Percentiles rank a stretch among this genome's conserved stretches.
Conservation (phyloP, 2,113 vertebrate species). For the Oreochromis spilurus region DNA sequence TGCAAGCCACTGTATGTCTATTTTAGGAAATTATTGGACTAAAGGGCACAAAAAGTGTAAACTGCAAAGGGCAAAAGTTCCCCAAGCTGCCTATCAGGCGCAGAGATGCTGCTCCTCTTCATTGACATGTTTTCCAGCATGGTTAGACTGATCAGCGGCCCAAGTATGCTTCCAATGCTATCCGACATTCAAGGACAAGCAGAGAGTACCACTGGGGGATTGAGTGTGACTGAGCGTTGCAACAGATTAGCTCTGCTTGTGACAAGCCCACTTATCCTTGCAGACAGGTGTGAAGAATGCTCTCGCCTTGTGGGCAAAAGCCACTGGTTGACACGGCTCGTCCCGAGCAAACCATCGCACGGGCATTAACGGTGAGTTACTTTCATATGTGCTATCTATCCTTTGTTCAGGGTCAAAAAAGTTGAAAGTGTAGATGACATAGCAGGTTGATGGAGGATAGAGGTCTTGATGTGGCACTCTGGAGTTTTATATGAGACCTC, state of each 20-base stretch:
- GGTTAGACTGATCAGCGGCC: constrained; percentile 50
- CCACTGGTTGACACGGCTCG: constrained; percentile 56
- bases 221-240: constrained; percentile 73
- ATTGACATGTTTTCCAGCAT: constrained; percentile 53
- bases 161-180: constrained; percentile 55
- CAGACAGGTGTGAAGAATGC: constrained; percentile 75
- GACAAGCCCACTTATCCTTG: constrained; percentile 70
- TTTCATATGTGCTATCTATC: constrained; percentile 43
- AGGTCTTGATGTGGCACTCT: not conserved
- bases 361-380: constrained; percentile 28
- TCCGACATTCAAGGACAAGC: constrained; percentile 69
- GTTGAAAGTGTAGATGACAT: constrained; percentile 26
- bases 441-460: constrained; percentile 29
- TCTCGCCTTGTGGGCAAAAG: constrained; percentile 61
- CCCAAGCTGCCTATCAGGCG: not conserved
- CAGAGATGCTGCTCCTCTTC: constrained; percentile 21
- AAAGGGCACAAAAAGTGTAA: not conserved
- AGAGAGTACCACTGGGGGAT: constrained; percentile 55
- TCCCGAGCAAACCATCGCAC: constrained; percentile 3
- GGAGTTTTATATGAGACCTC: constrained; percentile 11
- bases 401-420: constrained; percentile 50
- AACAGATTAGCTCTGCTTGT: constrained; percentile 72
- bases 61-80: constrained; percentile 33
- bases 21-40: not conserved
- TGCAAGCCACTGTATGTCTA: not conserved